Conservation (phyloP, 2,113 vertebrate genomes). For the Meriones unguiculatus region DNA sequence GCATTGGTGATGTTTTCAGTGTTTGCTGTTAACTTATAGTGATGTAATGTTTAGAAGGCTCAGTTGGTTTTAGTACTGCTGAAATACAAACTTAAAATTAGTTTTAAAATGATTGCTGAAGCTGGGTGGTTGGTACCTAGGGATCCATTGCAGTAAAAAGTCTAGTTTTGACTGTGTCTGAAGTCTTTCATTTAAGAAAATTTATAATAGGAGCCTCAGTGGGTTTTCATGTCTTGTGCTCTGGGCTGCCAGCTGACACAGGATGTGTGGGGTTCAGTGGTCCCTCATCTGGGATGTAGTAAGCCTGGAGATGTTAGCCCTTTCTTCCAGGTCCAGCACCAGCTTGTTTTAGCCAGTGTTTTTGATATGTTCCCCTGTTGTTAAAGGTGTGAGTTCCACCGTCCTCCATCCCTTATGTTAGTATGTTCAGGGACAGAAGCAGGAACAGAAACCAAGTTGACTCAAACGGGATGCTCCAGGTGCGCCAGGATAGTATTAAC, state of each 20-base stretch:
- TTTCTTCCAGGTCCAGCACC: neutral
- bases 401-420: neutral
- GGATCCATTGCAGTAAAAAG: neutral
- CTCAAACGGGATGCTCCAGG: neutral
- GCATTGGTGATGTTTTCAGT: neutral
- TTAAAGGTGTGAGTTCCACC: neutral
- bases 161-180: conserved; percentile 14
- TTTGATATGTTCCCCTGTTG: conserved; percentile 16
- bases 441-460: conserved; percentile 1
- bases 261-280: neutral
- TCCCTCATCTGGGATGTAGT: neutral
- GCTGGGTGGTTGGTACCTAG: neutral
- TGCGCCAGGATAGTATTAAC: neutral
- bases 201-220: neutral
- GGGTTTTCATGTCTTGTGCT: neutral
- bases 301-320: neutral
- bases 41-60: conserved; percentile 8
- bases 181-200: conserved; percentile 24
- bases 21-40: conserved; percentile 8
- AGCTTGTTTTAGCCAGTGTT: neutral
- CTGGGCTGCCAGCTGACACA: neutral
- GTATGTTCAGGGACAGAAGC: neutral
- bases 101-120: conserved; percentile 22
- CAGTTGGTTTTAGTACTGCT: neutral
- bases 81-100: conserved; percentile 40